Conservation (phyloP, 2,888 invertebrate genomes). For the Thecocarcelia acutangulata region DNA sequence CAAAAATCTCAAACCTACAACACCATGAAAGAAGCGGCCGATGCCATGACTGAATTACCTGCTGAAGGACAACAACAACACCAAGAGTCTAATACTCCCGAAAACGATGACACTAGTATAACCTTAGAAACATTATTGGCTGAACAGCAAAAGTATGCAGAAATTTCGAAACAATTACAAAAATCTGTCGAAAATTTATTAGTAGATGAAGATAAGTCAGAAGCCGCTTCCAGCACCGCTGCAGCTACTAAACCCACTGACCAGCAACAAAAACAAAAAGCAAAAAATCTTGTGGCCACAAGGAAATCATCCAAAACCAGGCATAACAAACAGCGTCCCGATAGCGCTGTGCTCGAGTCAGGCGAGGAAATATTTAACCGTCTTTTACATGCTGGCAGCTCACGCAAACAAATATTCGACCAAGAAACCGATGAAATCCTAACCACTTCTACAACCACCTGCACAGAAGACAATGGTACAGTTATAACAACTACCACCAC, state of each 20-base stretch:
- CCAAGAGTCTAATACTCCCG: not conserved
- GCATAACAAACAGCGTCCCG: not conserved
- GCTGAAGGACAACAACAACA: conserved; percentile 15
- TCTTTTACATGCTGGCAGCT: conserved; percentile 74
- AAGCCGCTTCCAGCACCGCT: not conserved
- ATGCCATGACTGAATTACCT: conserved; percentile 34
- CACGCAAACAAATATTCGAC: conserved; percentile 75
- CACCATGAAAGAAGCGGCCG: conserved; percentile 75
- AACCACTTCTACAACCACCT: conserved; percentile 77
- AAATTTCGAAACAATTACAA: conserved; percentile 77
- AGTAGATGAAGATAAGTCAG: conserved; percentile 71
- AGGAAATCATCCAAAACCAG: conserved; percentile 38
- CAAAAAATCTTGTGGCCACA: conserved; percentile 15
- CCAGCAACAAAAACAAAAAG: conserved; percentile 24
- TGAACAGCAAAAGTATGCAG: conserved; percentile 77
- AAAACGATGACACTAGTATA: conserved; percentile 55
- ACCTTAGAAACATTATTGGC: conserved; percentile 76
- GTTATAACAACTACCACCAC: conserved; percentile 79
- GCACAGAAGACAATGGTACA: conserved; percentile 74
- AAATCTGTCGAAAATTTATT: conserved; percentile 77
- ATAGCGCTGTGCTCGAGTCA: conserved; percentile 60
- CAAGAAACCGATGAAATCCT: conserved; percentile 75
- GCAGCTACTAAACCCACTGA: not conserved
- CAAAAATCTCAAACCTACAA: conserved; percentile 78
- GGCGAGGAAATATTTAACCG: conserved; percentile 77